Evolutionary conservation across 30 jellyfish, hydroid and myxozoan species (phyloP).

Genomic region (Aurelia sp.): DNA sequence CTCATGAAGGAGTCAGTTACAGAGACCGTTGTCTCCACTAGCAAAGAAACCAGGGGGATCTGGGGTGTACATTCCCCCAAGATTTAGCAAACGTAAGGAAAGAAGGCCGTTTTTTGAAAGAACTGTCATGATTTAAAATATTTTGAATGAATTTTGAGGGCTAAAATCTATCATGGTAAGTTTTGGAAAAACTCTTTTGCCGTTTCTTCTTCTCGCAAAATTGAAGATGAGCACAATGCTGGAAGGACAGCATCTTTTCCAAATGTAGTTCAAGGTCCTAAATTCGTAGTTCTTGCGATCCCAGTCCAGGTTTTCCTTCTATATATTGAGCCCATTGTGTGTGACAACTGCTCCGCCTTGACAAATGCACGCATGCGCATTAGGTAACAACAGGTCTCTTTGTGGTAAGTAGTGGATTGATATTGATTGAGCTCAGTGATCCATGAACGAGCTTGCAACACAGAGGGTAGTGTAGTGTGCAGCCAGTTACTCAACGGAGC

Average conservation of each 20-base stretch:
- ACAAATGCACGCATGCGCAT: constrained; percentile 43
- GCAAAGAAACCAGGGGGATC: too few relatives aligned
- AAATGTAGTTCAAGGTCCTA: neutral
- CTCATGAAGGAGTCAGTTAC: too few relatives aligned
- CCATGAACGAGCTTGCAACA: constrained; percentile 64
- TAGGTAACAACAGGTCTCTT: constrained; percentile 58
- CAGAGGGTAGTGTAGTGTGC: constrained; percentile 74
- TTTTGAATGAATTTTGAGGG: too few relatives aligned
- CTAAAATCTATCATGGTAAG: too few relatives aligned
- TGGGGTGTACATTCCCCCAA: too few relatives aligned
- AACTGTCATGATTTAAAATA: too few relatives aligned
- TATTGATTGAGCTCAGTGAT: constrained; percentile 72
- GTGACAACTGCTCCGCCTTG: constrained; percentile 5
- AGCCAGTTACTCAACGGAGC: constrained; percentile 27
- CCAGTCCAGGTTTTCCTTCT: neutral
- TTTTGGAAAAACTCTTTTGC: too few relatives aligned
- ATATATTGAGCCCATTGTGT: neutral
- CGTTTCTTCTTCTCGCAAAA: neutral
- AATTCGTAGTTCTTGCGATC: neutral
- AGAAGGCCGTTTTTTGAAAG: too few relatives aligned
- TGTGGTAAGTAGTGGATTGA: constrained; percentile 60
- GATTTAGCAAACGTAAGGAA: too few relatives aligned
- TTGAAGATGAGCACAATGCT: too few relatives aligned
- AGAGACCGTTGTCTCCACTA: too few relatives aligned
- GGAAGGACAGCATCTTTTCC: neutral